phyloP scores from a whole-genome alignment of 1,140 invertebrate species.

The Brachionus paranguensis region DNA sequence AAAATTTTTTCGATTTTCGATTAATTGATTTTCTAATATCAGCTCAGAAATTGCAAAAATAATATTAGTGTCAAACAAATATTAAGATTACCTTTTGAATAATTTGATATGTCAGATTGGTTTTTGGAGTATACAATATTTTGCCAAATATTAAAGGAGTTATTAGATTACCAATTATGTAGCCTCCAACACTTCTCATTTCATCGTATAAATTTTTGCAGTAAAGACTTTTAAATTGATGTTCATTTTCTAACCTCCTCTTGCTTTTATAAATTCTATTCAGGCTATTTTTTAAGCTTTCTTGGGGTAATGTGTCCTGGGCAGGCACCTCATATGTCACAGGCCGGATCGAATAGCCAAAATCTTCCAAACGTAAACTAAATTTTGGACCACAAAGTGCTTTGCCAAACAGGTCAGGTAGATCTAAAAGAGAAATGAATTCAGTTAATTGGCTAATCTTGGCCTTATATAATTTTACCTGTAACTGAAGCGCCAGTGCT shows the following conservation, averaged over 20 bases:
- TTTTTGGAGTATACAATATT: slow-evolving; percentile 55
- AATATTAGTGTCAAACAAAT: background rate
- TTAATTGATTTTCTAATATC: too few species aligned
- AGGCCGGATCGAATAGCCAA: slow-evolving; percentile 11
- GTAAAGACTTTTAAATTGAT: background rate
- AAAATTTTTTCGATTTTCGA: too few species aligned
- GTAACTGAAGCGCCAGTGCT: background rate
- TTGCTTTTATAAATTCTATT: background rate
- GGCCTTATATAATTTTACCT: background rate
- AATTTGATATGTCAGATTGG: slow-evolving; percentile 46
- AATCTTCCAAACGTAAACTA: slow-evolving; percentile 13
- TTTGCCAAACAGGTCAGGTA: slow-evolving; percentile 21
- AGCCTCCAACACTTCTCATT: slow-evolving; percentile 27
- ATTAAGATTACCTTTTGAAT: slow-evolving; percentile 45
- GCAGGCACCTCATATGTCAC: background rate
- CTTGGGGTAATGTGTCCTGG: background rate
- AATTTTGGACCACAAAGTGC: slow-evolving; percentile 32
- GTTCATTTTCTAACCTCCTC: background rate
- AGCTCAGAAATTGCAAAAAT: too few species aligned
- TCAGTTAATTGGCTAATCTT: background rate
- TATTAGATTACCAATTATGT: slow-evolving; percentile 40
- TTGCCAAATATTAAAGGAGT: slow-evolving; percentile 53
- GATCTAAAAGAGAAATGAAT: background rate
- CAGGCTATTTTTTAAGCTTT: background rate
- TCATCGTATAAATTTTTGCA: slow-evolving; percentile 14